These are phyloP conservation scores for Plumapathes pennacea DNA, from an alignment of 92 coral and sea anemone genomes.

Conservation along the genomic window DNA sequence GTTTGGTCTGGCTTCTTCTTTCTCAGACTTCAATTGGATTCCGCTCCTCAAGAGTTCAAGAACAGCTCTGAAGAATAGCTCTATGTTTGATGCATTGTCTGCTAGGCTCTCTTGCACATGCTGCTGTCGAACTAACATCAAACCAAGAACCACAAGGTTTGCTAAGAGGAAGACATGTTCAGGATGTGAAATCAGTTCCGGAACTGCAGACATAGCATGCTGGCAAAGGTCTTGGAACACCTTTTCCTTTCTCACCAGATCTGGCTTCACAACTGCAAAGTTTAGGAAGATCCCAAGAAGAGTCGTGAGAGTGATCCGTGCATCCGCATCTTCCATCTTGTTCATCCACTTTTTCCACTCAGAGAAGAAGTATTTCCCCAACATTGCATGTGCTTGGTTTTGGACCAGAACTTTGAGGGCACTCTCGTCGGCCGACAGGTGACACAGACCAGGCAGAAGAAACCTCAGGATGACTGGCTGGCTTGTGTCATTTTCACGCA, in stretches of 20 bases:
- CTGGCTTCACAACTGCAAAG: constrained; percentile 75
- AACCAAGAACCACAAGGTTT: constrained; percentile 70
- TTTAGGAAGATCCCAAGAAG: constrained; percentile 77
- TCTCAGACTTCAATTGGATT: background rate
- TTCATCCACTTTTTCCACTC: constrained; percentile 50
- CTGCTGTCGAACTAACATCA: constrained; percentile 56
- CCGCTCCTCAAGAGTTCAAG: constrained; percentile 57
- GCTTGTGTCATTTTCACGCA: background rate
- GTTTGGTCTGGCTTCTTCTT: background rate
- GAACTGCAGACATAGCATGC: constrained; percentile 20
- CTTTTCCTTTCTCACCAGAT: constrained; percentile 26
- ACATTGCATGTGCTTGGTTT: constrained; percentile 35
- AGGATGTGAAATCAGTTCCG: constrained; percentile 12
- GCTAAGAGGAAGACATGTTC: constrained; percentile 38
- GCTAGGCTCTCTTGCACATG: too few relatives aligned
- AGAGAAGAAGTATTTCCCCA: constrained; percentile 51
- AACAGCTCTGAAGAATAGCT: constrained; percentile 33
- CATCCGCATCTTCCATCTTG: constrained; percentile 12
- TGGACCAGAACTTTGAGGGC: constrained; percentile 66
- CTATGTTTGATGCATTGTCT: background rate
- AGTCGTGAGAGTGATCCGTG: constrained; percentile 56
- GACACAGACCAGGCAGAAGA: constrained; percentile 87
- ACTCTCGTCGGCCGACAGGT: constrained; percentile 85
- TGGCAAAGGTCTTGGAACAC: constrained; percentile 41
- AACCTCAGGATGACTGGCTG: constrained; percentile 47